Evolutionary conservation across 2,113 vertebrate species (phyloP), one percentile per base, ranked within the genome.

Genomic region (Callorhinus ursinus): DNA sequence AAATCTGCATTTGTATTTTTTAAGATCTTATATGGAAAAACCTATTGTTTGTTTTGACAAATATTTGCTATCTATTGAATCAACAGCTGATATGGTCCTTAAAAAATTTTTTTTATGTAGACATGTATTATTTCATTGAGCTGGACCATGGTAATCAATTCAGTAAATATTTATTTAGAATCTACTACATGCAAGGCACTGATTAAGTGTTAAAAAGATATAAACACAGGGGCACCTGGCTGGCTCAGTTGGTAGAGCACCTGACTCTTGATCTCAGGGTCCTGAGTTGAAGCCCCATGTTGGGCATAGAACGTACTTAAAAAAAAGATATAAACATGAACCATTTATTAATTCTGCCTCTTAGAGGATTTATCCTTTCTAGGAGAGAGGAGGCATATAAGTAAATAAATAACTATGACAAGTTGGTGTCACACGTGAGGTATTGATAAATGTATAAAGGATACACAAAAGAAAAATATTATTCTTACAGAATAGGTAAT

Each of bases 1-100:
- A 61, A 90, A 81, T 61, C 57, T 49, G 24, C 22, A 82, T 19
- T 86, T 74, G 15, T 49, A 67, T 57, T 67, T 21, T 83, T 92
- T 57, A 90, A 96, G 10, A 93, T 65, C 49, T 85, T 88, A 74
- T 61, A 84, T 55, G n/a, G 31, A 36, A 93, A 59, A 96, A 63
- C 10, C 71, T 83, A 71, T 71, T 92, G 91, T 51, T 69, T 79
- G 55, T 76, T 96, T 96, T 87, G 51, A 83, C 28, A 76, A 69
- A 63, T 8, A 36, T 42, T 24, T 77, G 57, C 67, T 69, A 39
- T 46, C 22, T 69, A 57, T 49, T 76, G 18, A 93, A 3, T 81
- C 22, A 55, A 86, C 74, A 86, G 33, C 11, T 10, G 33, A 90
- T 31, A 55, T 6, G 2, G 3, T 88, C 33, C 63, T 85, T 74